Evolutionary conservation across 2,113 vertebrate genomes (phyloP), one percentile per base, ranked within the genome.

Genomic region (Noctilio leporinus): DNA sequence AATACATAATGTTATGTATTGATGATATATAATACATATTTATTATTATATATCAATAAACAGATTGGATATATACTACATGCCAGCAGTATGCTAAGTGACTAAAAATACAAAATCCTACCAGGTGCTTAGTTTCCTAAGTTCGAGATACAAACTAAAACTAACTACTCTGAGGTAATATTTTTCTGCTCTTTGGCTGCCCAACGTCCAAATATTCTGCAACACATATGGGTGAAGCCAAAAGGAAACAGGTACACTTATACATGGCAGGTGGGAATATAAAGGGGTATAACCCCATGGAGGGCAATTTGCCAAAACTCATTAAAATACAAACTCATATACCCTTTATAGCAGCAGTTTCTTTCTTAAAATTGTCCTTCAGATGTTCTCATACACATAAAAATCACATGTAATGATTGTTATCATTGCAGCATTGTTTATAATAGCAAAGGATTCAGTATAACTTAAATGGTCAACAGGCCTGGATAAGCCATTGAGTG

Each of bases 51-150:
- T 57, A 62, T 69, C 49, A 72, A n/a, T 59, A 78, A 35, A 59
- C 78, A 49, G 59, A 83, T 35, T 83, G 9, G 10, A 24, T 80
- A 43, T 86, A 59, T 88, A 30, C 20, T 26, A 67, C 62, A 67
- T 59, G 16, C 7, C 76, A 84, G 6, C 55, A 69, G 57, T 17
- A 7, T n/a, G 43, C 43, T 70, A 83, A 10, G 20, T 77, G 69
- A 88, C 85, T 88, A 89, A 86, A 84, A 96, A 47, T 38, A 94
- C 24, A 65, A 82, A 82, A 86, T 78, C 35, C 62, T 72, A 57
- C 40, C 64, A 89, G 75, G 49, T 30, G n/a, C 47, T 93, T 38
- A 70, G n/a, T 35, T 94, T 45, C 57, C 40, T 51, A 70, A 33
- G 14, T 35, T 47, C 89, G 62, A 94, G 84, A 72, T 89, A 12